Evolutionary conservation across 2,888 invertebrate species (phyloP).

Genomic region (Strigamia maritima): DNA sequence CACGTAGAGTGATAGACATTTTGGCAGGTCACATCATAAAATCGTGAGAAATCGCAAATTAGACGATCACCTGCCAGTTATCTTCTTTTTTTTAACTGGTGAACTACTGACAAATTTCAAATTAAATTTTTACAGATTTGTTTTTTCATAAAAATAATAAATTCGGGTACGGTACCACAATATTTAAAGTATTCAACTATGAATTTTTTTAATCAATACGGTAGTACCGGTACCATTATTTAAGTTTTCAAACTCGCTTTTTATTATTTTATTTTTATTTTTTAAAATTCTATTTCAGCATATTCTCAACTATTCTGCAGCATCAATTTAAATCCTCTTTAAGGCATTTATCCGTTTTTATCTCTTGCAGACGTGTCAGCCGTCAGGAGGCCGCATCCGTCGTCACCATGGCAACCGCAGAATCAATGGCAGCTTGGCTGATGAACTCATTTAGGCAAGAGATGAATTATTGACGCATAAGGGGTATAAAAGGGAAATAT

Average conservation of each 20-base stretch:
- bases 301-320: not conserved
- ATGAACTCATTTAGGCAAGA: constrained; percentile 20
- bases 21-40: constrained; percentile 1
- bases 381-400: constrained; percentile 19
- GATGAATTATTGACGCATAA: constrained; percentile 21
- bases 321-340: not conserved
- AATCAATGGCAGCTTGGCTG: constrained; percentile 14
- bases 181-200: too few species aligned
- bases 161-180: too few species aligned
- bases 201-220: too few species aligned
- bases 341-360: constrained; percentile 18
- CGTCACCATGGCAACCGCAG: constrained; percentile 17
- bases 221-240: too few species aligned
- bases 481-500: not conserved
- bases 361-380: not conserved
- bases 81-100: too few species aligned
- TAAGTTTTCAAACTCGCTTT: not conserved
- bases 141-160: too few species aligned
- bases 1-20: not conserved
- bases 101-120: not conserved
- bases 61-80: not conserved
- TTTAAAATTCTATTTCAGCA: not conserved
- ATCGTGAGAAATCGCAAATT: not conserved
- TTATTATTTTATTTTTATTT: not conserved
- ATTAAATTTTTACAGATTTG: not conserved